Evolutionary conservation across 2,113 vertebrate genomes (phyloP).

Genomic region (Pogona vitticeps): DNA sequence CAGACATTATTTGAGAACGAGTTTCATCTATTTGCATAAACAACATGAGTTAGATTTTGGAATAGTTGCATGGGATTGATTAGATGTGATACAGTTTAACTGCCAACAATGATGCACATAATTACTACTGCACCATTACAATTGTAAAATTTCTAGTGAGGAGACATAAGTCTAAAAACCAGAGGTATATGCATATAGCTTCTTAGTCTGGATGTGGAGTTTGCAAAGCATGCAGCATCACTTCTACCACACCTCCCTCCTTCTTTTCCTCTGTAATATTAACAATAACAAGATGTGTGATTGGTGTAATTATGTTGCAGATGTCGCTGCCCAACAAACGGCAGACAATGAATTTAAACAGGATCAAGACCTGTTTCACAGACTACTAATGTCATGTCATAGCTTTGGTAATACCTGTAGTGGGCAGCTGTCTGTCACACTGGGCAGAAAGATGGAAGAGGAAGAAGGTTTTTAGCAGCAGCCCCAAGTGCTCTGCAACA

Average conservation of each 20-base stretch:
- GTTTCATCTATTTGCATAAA: no score
- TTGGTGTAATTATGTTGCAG: no score
- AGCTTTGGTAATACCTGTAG: not conserved
- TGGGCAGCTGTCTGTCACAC: not conserved
- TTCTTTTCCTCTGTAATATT: not conserved
- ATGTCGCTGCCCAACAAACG: not conserved
- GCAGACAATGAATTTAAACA: not conserved
- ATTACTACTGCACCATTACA: not conserved
- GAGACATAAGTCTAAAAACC: not conserved
- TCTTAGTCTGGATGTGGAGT: no score
- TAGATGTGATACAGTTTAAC: no score
- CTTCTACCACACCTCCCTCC: not conserved
- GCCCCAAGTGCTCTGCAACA: not conserved
- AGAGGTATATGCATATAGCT: not conserved
- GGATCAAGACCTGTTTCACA: no score
- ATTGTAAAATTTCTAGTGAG: not conserved
- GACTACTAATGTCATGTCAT: not conserved
- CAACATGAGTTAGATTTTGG: no score
- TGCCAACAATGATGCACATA: not conserved
- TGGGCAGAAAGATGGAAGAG: not conserved
- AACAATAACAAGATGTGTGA: not conserved
- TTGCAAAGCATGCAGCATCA: not conserved
- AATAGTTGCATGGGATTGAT: no score
- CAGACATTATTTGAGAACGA: no score
- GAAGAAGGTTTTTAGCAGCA: not conserved